phyloP scores from a whole-genome alignment of 2,888 invertebrate genomes.

The Pseudeuparius sepicola region DNA sequence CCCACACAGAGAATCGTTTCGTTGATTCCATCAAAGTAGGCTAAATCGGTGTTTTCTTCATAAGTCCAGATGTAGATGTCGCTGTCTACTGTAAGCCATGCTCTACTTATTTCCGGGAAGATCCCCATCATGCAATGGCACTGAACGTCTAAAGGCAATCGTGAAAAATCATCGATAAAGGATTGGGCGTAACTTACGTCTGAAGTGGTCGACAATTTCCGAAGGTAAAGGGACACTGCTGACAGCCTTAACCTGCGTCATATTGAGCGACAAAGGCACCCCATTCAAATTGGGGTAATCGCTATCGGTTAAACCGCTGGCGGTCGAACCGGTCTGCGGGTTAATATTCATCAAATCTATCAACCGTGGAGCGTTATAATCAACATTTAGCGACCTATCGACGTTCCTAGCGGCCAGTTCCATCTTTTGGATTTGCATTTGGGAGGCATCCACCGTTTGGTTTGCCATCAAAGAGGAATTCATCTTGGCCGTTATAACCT shows the following conservation, averaged over 20 bases:
- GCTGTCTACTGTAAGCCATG: slow-evolving; percentile 96
- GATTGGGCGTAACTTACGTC: slow-evolving; percentile 57
- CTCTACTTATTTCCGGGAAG: slow-evolving; percentile 90
- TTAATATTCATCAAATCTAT: slow-evolving; percentile 58
- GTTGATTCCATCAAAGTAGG: slow-evolving; percentile 91
- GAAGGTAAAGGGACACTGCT: slow-evolving; percentile 84
- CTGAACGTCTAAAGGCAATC: slow-evolving; percentile 77
- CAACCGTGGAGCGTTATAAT: slow-evolving; percentile 62
- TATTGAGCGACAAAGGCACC: slow-evolving; percentile 52
- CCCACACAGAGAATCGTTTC: slow-evolving; percentile 93
- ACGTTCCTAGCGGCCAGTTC: slow-evolving; percentile 73
- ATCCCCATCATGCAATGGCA: slow-evolving; percentile 95
- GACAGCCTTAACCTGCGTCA: slow-evolving; percentile 69
- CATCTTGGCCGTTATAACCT: too few species aligned
- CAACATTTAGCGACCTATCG: slow-evolving; percentile 61
- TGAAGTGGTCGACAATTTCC: slow-evolving; percentile 91
- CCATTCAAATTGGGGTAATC: slow-evolving; percentile 80
- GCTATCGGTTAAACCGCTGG: slow-evolving; percentile 81
- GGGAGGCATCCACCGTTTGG: slow-evolving; percentile 35
- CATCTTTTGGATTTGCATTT: slow-evolving; percentile 49
- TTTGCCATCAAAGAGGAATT: too few species aligned
- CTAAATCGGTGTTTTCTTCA: slow-evolving; percentile 89
- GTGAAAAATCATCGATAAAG: too few species aligned
- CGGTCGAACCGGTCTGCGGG: slow-evolving; percentile 63
- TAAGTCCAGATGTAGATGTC: slow-evolving; percentile 98